Evolutionary conservation across 2,113 vertebrate species (phyloP).

Genomic region (Tiliqua scincoides): DNA sequence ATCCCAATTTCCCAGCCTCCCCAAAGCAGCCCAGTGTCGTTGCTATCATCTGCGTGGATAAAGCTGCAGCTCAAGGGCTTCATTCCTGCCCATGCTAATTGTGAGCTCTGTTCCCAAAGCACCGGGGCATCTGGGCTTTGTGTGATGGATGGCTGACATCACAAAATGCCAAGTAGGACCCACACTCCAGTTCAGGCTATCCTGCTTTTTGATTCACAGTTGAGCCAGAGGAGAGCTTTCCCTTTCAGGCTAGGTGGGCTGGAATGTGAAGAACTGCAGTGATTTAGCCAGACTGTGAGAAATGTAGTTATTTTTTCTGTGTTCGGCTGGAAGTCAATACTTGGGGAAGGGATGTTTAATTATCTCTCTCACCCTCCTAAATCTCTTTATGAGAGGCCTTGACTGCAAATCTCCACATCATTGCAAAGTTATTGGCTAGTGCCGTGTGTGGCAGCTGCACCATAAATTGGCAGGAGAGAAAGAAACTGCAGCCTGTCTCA

Average conservation of each 20-base stretch:
- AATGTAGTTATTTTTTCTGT: constrained; percentile 67
- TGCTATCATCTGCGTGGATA: too few species aligned
- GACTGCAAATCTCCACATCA: constrained; percentile 68
- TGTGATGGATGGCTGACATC: background rate
- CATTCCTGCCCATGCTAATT: background rate
- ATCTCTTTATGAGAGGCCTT: constrained; percentile 73
- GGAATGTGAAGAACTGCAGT: constrained; percentile 30
- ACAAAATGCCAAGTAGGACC: too few species aligned
- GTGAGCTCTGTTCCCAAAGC: background rate
- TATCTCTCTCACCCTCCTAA: constrained; percentile 70
- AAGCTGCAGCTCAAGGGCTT: too few species aligned
- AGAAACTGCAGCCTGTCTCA: constrained; percentile 10
- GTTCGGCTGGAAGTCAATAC: constrained; percentile 71
- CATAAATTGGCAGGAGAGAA: constrained; percentile 48
- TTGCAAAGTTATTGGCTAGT: constrained; percentile 65
- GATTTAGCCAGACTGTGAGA: constrained; percentile 71
- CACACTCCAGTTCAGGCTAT: too few species aligned
- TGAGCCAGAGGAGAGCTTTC: background rate
- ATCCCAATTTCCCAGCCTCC: too few species aligned
- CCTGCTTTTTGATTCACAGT: accelerated
- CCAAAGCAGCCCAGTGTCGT: too few species aligned
- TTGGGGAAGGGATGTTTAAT: constrained; percentile 68
- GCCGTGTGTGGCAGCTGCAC: background rate
- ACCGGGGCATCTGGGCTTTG: background rate
- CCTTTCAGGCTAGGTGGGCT: background rate